Evolutionary conservation across 2,797 vertebrate species (phyloP).

Genomic region (Syncerus caffer): DNA sequence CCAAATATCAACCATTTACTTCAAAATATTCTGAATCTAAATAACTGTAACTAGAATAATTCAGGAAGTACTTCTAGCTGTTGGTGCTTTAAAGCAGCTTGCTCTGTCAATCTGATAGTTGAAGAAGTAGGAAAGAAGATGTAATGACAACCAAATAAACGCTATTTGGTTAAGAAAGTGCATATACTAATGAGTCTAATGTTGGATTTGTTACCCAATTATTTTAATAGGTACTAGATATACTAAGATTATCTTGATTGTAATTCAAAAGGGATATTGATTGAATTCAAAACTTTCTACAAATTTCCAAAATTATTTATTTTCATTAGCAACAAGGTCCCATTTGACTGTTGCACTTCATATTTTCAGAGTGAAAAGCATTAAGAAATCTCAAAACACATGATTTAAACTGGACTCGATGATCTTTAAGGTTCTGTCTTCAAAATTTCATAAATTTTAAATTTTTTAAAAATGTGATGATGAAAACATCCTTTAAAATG

Average conservation of each 20-base stretch:
- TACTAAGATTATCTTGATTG: background rate
- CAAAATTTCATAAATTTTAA: background rate
- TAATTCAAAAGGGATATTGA: background rate
- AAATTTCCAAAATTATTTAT: background rate
- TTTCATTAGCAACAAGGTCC: background rate
- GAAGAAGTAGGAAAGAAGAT: background rate
- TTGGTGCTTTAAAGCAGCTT: background rate
- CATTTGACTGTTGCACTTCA: background rate
- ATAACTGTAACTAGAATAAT: slow-evolving; percentile 16
- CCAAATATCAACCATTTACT: background rate
- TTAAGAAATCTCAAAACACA: background rate
- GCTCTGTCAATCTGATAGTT: background rate
- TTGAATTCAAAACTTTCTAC: slow-evolving; percentile 10
- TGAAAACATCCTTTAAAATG: background rate
- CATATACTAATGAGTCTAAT: background rate
- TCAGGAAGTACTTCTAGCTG: background rate
- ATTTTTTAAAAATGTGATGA: background rate
- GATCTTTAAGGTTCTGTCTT: background rate
- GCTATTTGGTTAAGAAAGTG: background rate
- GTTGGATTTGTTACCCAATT: background rate
- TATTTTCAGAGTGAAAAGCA: background rate
- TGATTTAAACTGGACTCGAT: background rate
- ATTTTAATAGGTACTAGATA: background rate
- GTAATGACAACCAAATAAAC: background rate
- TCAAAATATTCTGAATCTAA: slow-evolving; percentile 38